Evolutionary conservation across 1,140 invertebrate genomes (phyloP).

Genomic region (Trissolcus basalis): DNA sequence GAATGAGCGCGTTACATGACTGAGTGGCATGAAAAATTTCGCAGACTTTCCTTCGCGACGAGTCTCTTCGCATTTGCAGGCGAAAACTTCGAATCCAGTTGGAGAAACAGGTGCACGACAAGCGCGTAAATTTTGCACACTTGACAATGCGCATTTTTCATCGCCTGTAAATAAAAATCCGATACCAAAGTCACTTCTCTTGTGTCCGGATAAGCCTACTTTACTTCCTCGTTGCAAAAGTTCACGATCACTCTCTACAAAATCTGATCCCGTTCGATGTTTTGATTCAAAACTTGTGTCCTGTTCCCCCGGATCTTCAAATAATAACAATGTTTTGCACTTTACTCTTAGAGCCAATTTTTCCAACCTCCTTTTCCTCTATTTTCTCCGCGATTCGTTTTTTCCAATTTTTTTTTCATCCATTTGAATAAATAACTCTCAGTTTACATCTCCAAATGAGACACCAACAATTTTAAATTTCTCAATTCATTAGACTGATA

Average conservation of each 20-base stretch:
- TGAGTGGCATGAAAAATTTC: conserved; percentile 52
- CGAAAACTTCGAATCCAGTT: conserved; percentile 37
- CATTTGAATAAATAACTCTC: no score
- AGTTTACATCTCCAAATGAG: no score
- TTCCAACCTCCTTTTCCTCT: no score
- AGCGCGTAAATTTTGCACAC: conserved; percentile 26
- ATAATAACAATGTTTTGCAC: no score
- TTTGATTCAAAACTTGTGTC: neutral
- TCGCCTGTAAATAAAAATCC: conserved; percentile 19
- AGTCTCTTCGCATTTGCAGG: conserved; percentile 43
- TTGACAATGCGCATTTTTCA: conserved; percentile 33
- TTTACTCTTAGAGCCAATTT: no score
- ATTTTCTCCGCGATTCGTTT: no score
- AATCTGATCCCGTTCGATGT: neutral
- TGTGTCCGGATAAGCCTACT: neutral
- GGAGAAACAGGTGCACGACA: conserved; percentile 32
- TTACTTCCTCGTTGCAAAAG: neutral
- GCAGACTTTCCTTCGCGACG: conserved; percentile 45
- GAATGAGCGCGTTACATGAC: conserved; percentile 46
- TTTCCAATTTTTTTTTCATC: no score
- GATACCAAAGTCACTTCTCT: neutral
- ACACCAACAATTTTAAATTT: no score
- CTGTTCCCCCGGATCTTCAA: no score
- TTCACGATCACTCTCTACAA: no score
- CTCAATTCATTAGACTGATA: no score